phyloP scores from a whole-genome alignment of 37 sponge, comb jelly and placozoan genomes.

The Cliona cf. orientalis region DNA sequence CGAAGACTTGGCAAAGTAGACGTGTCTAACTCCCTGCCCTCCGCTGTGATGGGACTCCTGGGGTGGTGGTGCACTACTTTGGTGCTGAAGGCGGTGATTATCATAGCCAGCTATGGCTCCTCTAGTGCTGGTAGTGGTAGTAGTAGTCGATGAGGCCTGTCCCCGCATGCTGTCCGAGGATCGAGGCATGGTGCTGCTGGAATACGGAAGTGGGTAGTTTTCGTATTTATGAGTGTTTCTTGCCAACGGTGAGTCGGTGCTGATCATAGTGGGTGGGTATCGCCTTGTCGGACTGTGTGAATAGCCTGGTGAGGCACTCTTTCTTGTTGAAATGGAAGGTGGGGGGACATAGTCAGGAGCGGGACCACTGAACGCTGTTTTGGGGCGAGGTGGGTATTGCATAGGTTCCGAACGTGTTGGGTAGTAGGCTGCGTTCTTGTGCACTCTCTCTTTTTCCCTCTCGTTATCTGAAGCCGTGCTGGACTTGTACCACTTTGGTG shows the following conservation, averaged over 20 bases:
- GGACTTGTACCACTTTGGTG: constrained; percentile 55
- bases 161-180: neutral
- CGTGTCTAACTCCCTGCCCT: neutral
- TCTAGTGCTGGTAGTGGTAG: neutral
- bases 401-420: neutral
- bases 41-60: neutral
- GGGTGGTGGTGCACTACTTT: neutral
- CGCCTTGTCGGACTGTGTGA: too few relatives aligned
- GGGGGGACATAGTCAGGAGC: constrained; percentile 16
- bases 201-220: neutral
- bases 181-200: neutral
- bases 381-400: neutral
- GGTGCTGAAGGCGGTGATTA: neutral
- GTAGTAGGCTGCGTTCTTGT: neutral
- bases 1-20: neutral
- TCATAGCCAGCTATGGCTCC: neutral
- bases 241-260: neutral
- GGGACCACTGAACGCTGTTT: neutral
- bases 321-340: constrained; percentile 13
- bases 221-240: neutral
- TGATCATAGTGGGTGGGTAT: neutral
- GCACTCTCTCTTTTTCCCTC: constrained; percentile 20
- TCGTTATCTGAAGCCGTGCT: constrained; percentile 51
- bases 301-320: neutral
- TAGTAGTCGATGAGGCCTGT: neutral